These are phyloP conservation scores for Thamnophis sirtalis DNA, from an alignment of 2,113 vertebrate species.

Conservation along the genomic window DNA sequence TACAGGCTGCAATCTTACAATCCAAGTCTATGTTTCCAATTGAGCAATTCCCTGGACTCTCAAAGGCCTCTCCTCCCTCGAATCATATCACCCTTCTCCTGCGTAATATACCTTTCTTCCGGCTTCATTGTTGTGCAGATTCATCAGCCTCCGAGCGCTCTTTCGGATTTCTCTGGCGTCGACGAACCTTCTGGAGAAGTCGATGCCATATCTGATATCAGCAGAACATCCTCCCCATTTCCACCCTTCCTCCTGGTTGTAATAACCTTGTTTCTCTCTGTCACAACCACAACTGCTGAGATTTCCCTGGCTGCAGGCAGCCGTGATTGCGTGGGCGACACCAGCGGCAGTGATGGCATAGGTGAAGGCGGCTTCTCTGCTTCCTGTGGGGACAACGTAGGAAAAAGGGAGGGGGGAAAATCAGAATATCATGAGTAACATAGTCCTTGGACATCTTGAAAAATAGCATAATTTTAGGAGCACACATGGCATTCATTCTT, in stretches of 20 bases:
- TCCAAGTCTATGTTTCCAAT: neutral
- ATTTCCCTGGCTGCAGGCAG: conserved; percentile 96
- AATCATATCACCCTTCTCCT: conserved; percentile 33
- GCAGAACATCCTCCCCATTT: conserved; percentile 99
- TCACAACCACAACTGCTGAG: conserved; percentile 98
- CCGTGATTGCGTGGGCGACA: conserved; percentile 91
- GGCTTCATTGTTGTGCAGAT: conserved; percentile 98
- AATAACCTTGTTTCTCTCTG: conserved; percentile 96
- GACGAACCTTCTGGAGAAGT: conserved; percentile 95
- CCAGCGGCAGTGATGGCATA: conserved; percentile 96
- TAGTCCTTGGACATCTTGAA: neutral
- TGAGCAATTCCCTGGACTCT: neutral
- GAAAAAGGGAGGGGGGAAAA: neutral
- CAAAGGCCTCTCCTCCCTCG: conserved; percentile 38
- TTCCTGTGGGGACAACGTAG: conserved; percentile 74
- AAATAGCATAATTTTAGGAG: neutral
- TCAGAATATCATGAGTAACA: neutral
- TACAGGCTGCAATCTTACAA: neutral
- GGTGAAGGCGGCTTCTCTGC: conserved; percentile 95
- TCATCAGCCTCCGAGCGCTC: conserved; percentile 94
- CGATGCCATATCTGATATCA: conserved; percentile 93
- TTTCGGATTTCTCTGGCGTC: conserved; percentile 97
- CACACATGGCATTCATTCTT: neutral
- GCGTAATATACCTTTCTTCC: conserved; percentile 89
- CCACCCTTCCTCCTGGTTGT: conserved; percentile 96